Percentiles rank a stretch among this genome's conserved stretches.
phyloP scores from a whole-genome alignment of 2,113 vertebrate species.

The Cyphomyrus plagiostoma region DNA sequence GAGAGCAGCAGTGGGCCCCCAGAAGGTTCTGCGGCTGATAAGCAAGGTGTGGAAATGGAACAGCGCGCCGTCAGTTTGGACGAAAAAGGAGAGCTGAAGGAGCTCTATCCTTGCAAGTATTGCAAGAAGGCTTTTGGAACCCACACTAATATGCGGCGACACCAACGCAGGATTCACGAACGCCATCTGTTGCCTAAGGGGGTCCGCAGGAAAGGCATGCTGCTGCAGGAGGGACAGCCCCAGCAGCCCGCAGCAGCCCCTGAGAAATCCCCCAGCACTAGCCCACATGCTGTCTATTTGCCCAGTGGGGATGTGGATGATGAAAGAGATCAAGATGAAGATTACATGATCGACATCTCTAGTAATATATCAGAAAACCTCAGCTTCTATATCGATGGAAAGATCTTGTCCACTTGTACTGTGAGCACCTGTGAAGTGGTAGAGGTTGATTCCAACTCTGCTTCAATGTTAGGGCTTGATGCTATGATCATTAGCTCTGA shows the following conservation, averaged over 20 bases:
- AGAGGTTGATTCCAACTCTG: constrained; percentile 80
- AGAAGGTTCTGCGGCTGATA: constrained; percentile 43
- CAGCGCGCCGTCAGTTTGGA: constrained; percentile 52
- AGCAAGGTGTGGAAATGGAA: constrained; percentile 45
- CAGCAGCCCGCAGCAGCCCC: constrained; percentile 47
- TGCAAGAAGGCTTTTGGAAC: constrained; percentile 96
- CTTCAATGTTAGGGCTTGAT: constrained; percentile 80
- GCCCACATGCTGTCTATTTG: constrained; percentile 66
- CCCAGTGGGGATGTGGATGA: constrained; percentile 88
- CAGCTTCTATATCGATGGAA: constrained; percentile 93
- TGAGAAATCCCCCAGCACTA: constrained; percentile 51
- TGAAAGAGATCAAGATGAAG: constrained; percentile 79
- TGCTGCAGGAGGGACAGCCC: constrained; percentile 63
- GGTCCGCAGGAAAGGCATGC: constrained; percentile 84
- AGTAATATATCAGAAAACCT: constrained; percentile 97
- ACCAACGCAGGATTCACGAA: constrained; percentile 92
- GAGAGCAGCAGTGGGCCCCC: constrained; percentile 46
- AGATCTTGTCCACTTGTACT: constrained; percentile 78
- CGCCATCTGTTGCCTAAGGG: constrained; percentile 92
- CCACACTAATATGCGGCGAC: constrained; percentile 92
- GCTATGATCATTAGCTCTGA: constrained; percentile 76
- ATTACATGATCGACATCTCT: constrained; percentile 87
- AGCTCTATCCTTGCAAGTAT: constrained; percentile 87
- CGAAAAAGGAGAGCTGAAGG: constrained; percentile 81
- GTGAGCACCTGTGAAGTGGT: constrained; percentile 90